Percentiles rank a stretch among this genome's conserved stretches.
Conservation (phyloP, 2,888 invertebrate species). For the Lasioglossum pauxillum region DNA sequence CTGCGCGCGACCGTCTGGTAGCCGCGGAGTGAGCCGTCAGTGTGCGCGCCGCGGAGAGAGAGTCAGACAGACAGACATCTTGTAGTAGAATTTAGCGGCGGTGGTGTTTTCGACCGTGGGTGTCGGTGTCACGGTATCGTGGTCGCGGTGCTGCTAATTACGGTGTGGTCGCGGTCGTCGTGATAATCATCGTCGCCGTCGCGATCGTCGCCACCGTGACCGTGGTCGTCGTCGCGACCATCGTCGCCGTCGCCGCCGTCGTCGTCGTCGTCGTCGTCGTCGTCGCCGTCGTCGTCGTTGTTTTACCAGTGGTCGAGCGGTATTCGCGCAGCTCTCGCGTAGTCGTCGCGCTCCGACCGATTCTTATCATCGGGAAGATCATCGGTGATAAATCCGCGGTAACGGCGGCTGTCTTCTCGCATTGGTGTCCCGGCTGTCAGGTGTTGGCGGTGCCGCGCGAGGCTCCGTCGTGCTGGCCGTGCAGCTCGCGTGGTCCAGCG, state of each 20-base stretch:
- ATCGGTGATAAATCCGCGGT: neutral
- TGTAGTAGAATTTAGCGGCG: constrained; percentile 83
- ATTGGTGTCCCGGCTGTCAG: constrained; percentile 39
- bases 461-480: constrained; percentile 61
- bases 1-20: constrained; percentile 78
- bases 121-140: constrained; percentile 72
- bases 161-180: constrained; percentile 68
- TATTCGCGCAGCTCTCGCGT: neutral
- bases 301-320: neutral
- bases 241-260: constrained; percentile 46
- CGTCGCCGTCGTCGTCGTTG: neutral
- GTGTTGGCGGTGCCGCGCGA: constrained; percentile 56
- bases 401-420: constrained; percentile 24
- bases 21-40: constrained; percentile 77
- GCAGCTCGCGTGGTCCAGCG: constrained; percentile 72
- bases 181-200: constrained; percentile 42
- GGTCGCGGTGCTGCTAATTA: constrained; percentile 72
- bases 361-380: neutral
- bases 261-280: constrained; percentile 35
- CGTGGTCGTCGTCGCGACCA: constrained; percentile 53
- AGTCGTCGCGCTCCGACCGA: neutral
- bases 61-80: constrained; percentile 81
- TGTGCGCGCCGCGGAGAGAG: constrained; percentile 82
- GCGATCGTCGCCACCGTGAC: constrained; percentile 50
- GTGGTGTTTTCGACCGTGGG: constrained; percentile 78